Base-by-base conservation (phyloP, 2,113 vertebrate species). In the Pagrus major region DNA sequence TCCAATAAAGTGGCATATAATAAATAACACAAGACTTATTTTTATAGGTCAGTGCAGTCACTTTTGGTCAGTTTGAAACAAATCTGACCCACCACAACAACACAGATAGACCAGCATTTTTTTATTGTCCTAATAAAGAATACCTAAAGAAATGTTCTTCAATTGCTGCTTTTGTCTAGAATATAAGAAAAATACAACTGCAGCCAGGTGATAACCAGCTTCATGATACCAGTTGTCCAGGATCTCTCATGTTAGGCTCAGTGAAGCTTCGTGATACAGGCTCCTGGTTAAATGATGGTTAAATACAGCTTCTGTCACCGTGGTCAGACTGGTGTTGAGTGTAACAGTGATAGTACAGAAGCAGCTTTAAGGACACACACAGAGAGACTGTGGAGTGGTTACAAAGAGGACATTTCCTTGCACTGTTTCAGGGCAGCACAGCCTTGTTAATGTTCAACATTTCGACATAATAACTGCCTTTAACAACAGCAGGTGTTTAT, bases 401-500 rank as follows among this genome's bases (percentile, higher is more conserved):
- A 54, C 18, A 71, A 58, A 52, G 49, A 82, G 55, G 1, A 72
- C 33, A 6, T 42, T 15, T 80, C 42, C 44, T 71, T 64, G 71
- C 80, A 80, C 77, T 78, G 78, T 55, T 42, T 35, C 18, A 20
- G 47, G 67, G 21, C 18, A 54, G 8, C 25, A 61, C 47, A 27
- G 39, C 52, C 73, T 31, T 1, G 6, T 21, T 5, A 37, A 83
- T 39, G 47, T 21, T 69, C 51, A 12, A 56, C 46, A 47, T 33
- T 67, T 15, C 37, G 7, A 73, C 59, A 31, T 20, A 16, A 52
- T 14, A 49, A 56, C 66, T 55, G 10, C 69, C 68, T 76, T 73
- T 42, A 47, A 42, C 76, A 71, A 67, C 37, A 56, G 27, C 37
- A 37, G 64, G 47, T 88, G 86, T 90, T 83, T 81, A 85, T 90